Evolutionary conservation across 2,113 vertebrate genomes (phyloP).

Genomic region (Serilophus lunatus): DNA sequence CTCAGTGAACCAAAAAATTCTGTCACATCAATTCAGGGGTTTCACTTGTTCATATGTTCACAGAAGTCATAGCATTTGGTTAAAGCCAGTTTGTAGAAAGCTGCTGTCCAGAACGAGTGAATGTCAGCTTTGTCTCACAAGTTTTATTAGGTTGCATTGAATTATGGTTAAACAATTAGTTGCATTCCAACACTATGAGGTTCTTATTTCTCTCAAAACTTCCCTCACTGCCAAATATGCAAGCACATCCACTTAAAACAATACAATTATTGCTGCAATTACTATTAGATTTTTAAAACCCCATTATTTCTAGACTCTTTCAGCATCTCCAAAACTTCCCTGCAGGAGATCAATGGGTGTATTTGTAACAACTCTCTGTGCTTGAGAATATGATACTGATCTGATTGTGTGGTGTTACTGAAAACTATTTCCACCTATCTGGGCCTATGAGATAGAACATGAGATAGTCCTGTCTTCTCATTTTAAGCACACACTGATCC

Average conservation of each 20-base stretch:
- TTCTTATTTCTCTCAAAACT: constrained; percentile 18
- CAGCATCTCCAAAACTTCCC: neutral
- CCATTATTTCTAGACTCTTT: neutral
- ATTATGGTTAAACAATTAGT: constrained; percentile 41
- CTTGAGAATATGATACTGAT: neutral
- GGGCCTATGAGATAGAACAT: neutral
- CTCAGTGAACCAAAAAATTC: neutral
- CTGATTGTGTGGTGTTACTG: neutral
- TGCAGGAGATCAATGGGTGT: neutral
- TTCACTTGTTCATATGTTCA: neutral
- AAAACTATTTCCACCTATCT: constrained; percentile 36
- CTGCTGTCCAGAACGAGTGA: neutral
- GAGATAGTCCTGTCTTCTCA: neutral
- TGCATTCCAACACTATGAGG: constrained; percentile 21
- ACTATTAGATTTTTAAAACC: neutral
- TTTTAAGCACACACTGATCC: constrained; percentile 24
- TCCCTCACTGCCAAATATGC: neutral
- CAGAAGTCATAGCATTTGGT: neutral
- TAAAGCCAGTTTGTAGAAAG: neutral
- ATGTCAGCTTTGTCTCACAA: constrained; percentile 27
- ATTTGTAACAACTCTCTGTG: neutral
- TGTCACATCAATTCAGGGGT: neutral
- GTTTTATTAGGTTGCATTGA: constrained; percentile 36
- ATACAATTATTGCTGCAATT: neutral
- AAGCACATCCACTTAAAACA: constrained; percentile 1